These are phyloP conservation scores for Leptinotarsa tumamoca DNA, from an alignment of 2,888 invertebrate genomes.

Conservation along the genomic window DNA sequence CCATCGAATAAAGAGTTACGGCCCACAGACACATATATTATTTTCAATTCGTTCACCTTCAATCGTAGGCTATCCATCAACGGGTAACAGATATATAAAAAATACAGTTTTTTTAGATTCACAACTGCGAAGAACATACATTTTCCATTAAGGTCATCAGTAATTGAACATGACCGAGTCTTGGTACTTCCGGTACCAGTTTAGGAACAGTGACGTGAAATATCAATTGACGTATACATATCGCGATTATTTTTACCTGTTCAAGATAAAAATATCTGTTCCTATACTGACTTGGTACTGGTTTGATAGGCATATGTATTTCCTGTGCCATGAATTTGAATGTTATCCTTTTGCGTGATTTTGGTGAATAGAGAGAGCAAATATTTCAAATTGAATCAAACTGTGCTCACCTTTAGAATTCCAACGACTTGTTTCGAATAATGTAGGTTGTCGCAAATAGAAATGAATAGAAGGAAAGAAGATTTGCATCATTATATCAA, in stretches of 20 bases:
- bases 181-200: slow-evolving; percentile 35
- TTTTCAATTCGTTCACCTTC: slow-evolving; percentile 20
- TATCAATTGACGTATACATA: not conserved
- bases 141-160: slow-evolving; percentile 39
- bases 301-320: too few relatives aligned
- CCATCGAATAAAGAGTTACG: not conserved
- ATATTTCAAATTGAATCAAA: too few relatives aligned
- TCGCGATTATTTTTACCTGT: not conserved
- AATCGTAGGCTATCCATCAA: slow-evolving; percentile 25
- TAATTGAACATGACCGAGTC: slow-evolving; percentile 27
- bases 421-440: too few relatives aligned
- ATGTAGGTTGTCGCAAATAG: too few relatives aligned
- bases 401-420: too few relatives aligned
- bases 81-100: slow-evolving; percentile 27
- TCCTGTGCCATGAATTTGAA: too few relatives aligned
- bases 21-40: not conserved
- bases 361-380: too few relatives aligned
- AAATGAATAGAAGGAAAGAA: too few relatives aligned
- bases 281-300: too few relatives aligned
- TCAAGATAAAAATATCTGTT: too few relatives aligned
- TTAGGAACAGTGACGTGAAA: slow-evolving; percentile 24
- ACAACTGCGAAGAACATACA: slow-evolving; percentile 33
- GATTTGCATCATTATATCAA: too few relatives aligned
- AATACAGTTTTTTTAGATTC: slow-evolving; percentile 32
- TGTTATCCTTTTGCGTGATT: too few relatives aligned